Evolutionary conservation across 2,113 vertebrate genomes (phyloP).

Genomic region (Chaetodon trifascialis): DNA sequence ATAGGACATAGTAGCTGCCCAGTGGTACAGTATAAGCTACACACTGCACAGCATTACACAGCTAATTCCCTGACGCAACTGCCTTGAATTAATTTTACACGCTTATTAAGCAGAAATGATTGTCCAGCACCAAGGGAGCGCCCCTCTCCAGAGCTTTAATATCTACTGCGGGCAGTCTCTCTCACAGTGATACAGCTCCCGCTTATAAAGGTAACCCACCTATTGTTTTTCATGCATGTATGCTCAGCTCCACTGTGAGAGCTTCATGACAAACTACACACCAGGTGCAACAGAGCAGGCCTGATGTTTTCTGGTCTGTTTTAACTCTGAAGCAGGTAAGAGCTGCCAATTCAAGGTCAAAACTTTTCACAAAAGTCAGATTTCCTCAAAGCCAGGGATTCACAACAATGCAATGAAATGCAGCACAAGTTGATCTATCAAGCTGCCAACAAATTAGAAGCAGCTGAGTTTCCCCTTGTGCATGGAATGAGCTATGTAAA

Average conservation of each 20-base stretch:
- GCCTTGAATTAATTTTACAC: conserved; percentile 5
- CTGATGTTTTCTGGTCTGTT: neutral
- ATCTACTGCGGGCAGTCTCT: neutral
- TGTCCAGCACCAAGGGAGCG: neutral
- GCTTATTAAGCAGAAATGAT: conserved; percentile 14
- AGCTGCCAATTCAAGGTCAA: neutral
- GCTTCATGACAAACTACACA: conserved; percentile 1
- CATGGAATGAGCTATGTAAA: conserved; percentile 12
- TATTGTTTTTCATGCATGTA: conserved; percentile 1
- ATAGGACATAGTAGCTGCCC: neutral
- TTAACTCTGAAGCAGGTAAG: too few species aligned
- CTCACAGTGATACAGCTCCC: neutral
- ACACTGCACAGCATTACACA: conserved; percentile 13
- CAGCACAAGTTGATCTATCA: neutral
- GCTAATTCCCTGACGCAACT: conserved; percentile 12
- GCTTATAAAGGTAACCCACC: neutral
- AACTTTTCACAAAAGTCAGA: neutral
- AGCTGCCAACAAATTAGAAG: too few species aligned
- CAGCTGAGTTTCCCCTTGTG: conserved; percentile 1
- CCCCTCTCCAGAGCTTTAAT: neutral
- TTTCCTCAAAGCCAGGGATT: neutral
- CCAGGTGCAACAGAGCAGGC: neutral
- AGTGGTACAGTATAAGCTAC: neutral
- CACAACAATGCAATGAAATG: neutral
- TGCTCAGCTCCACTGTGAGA: neutral